Base-by-base conservation (phyloP, 2,797 vertebrate genomes). In the Gadopsis bispinosus region DNA sequence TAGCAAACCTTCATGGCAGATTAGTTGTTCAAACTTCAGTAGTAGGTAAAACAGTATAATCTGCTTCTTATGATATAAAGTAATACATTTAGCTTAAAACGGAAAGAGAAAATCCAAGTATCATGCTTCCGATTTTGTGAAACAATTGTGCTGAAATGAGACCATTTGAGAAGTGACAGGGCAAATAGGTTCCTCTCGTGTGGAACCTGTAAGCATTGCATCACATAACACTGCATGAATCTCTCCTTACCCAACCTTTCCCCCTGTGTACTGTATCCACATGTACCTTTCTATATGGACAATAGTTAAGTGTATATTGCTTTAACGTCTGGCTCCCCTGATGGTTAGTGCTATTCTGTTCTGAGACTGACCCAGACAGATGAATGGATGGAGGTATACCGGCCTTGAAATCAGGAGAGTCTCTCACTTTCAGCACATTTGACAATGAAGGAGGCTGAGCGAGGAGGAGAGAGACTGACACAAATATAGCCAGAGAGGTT, bases 351-450 rank as follows among this genome's bases (percentile, higher is more conserved):
- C 41, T 13, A 12, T n/a, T 62, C 61, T 69, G 41, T 63, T 72
- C 68, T 51, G n/a, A 65, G 61, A 47, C 11, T 41, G 43, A 48
- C 48, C 29, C 45, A 45, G 59, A 73, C 31, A 20, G 39, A 31
- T 26, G 31, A 47, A 71, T 22, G n/a, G 35, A 62, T 48, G 55
- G 53, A 59, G 37, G 53, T 48, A 29, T 35, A 33, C 17, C 1
- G 41, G 37, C 47, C 70, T 69, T 77, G 65, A 80, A 73, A 77
- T 50, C 69, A 60, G 69, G 20, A 73, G 60, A 4, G 22, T 65
- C 41, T 56, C 41, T 60, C 31, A 31, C 73, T 55, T 58, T 69
- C 17, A 65, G 51, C 41, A 5, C 0, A 26, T 31, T 69, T 75
- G 51, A 62, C 8, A 39, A 10, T 39, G 37, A 39, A 39, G 37